Conservation (phyloP, 2,888 invertebrate genomes). For the Chymomyza fuscimana region DNA sequence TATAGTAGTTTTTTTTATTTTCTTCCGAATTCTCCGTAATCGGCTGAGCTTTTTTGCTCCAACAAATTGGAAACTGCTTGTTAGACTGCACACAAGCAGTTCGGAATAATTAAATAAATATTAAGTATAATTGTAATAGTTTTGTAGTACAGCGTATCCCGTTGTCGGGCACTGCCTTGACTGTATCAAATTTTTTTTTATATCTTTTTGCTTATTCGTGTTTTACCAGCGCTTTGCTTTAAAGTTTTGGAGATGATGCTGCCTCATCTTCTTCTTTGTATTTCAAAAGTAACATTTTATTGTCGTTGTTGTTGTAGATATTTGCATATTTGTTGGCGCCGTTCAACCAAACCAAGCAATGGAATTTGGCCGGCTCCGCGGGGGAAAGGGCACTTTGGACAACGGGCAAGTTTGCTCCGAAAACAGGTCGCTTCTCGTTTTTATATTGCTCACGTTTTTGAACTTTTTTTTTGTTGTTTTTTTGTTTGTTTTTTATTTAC, state of each 20-base stretch:
- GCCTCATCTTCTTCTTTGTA: conserved; percentile 33
- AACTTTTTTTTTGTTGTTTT: background rate
- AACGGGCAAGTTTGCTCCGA: background rate
- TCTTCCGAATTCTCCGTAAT: too few species aligned
- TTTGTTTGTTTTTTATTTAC: too few species aligned
- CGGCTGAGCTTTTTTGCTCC: too few species aligned
- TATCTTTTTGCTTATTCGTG: conserved; percentile 28
- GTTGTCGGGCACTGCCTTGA: too few species aligned
- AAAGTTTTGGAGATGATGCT: background rate
- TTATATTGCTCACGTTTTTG: conserved; percentile 48
- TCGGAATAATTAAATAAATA: too few species aligned
- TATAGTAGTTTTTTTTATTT: too few species aligned
- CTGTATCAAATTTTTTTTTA: conserved; percentile 10
- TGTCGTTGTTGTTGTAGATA: conserved; percentile 13
- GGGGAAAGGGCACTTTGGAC: background rate
- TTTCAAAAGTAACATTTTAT: conserved; percentile 52
- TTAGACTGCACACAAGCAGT: too few species aligned
- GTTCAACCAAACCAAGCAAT: background rate
- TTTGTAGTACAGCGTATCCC: too few species aligned
- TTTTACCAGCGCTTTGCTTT: background rate
- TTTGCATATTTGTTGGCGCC: background rate
- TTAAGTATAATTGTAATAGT: too few species aligned
- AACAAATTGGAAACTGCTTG: too few species aligned
- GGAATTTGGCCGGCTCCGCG: background rate
- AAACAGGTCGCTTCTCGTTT: conserved; percentile 25